Evolutionary conservation across 1,140 invertebrate genomes (phyloP).

Genomic region (Argopecten irradians): DNA sequence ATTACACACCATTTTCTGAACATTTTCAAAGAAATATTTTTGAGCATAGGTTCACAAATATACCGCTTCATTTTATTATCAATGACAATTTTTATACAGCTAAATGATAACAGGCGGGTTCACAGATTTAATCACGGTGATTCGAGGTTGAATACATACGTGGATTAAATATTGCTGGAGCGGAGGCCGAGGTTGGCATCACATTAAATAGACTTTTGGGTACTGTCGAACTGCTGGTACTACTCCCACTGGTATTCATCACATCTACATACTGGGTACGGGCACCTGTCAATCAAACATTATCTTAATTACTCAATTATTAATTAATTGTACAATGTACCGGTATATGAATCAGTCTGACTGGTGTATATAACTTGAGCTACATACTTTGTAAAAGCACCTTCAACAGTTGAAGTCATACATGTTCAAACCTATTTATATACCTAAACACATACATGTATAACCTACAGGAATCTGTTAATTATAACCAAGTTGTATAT

Average conservation of each 20-base stretch:
- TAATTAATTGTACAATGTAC: too few relatives aligned
- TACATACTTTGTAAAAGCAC: background rate
- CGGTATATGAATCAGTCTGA: background rate
- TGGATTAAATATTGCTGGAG: constrained; percentile 64
- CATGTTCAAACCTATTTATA: too few relatives aligned
- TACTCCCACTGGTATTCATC: constrained; percentile 82
- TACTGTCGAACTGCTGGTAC: constrained; percentile 56
- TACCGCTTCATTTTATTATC: background rate
- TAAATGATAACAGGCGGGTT: background rate
- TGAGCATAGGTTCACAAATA: too few relatives aligned
- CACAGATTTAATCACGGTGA: background rate
- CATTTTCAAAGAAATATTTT: background rate
- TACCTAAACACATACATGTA: too few relatives aligned
- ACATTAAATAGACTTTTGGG: constrained; percentile 66
- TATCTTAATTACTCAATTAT: constrained; percentile 38
- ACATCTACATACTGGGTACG: constrained; percentile 91
- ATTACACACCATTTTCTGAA: background rate
- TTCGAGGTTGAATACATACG: constrained; percentile 40
- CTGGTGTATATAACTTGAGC: background rate
- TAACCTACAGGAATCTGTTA: too few relatives aligned
- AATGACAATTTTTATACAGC: background rate
- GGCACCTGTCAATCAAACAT: constrained; percentile 79
- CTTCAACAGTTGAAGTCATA: too few relatives aligned
- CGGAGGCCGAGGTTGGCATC: constrained; percentile 52
- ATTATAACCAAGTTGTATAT: too few relatives aligned